These are phyloP conservation scores for Chaenodraco wilsoni DNA, from an alignment of 2,797 vertebrate species.

Conservation along the genomic window DNA sequence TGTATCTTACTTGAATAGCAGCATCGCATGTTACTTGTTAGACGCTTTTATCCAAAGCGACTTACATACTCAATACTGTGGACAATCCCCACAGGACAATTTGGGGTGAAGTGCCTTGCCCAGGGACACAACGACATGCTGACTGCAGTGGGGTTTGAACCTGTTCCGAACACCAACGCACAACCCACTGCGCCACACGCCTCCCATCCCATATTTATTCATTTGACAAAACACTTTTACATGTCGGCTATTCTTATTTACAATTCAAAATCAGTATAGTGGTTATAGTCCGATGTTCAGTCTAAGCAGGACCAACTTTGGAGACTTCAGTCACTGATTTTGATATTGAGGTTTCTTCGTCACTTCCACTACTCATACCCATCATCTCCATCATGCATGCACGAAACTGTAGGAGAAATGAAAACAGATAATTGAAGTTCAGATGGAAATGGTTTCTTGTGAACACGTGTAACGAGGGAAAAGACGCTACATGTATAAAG, in stretches of 20 bases:
- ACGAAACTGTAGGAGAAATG: constrained; percentile 75
- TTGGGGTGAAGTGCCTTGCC: too few species aligned
- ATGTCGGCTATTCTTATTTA: constrained; percentile 62
- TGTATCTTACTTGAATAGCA: background rate
- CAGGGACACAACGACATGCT: too few species aligned
- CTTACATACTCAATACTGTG: too few species aligned
- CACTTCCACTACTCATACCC: constrained; percentile 73
- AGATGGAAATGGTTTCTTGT: background rate
- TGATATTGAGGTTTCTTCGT: constrained; percentile 71
- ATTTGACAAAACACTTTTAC: constrained; percentile 29
- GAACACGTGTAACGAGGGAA: background rate
- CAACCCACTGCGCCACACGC: too few species aligned
- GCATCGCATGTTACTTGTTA: background rate
- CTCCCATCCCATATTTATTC: constrained; percentile 2
- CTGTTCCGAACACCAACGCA: too few species aligned
- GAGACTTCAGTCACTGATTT: constrained; percentile 82
- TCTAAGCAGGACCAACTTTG: constrained; percentile 75
- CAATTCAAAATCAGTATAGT: constrained; percentile 40
- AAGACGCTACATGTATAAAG: background rate
- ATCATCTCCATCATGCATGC: constrained; percentile 80
- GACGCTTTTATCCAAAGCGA: too few species aligned
- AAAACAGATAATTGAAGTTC: background rate
- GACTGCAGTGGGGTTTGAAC: too few species aligned
- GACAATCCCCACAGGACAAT: too few species aligned
- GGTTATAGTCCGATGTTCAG: background rate